A percentile compares a stretch with the other conserved stretches of the same genome.
These are phyloP conservation scores for Sclerurus mexicanus DNA, from an alignment of 2,113 vertebrate genomes.

Conservation along the genomic window DNA sequence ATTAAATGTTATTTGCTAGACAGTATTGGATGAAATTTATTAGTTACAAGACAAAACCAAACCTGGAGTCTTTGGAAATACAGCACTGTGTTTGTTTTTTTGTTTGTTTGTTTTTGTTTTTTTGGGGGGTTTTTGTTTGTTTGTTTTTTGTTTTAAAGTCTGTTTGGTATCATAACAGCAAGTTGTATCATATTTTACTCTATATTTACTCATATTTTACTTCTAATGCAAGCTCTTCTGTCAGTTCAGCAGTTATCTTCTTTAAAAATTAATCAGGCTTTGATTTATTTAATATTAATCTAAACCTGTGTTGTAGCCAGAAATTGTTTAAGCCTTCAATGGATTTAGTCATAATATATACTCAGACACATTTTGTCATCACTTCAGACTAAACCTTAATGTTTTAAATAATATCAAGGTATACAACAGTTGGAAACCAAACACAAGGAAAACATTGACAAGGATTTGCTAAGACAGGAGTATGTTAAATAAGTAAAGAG, in stretches of 20 bases:
- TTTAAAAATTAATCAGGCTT: neutral
- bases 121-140: no score
- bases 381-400: neutral
- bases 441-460: neutral
- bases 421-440: neutral
- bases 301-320: neutral
- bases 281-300: neutral
- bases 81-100: neutral
- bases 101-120: no score
- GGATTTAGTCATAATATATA: neutral
- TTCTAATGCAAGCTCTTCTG: neutral
- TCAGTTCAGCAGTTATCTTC: neutral
- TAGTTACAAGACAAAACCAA: neutral
- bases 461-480: neutral
- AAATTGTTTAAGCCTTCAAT: neutral
- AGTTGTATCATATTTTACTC: neutral
- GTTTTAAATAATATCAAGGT: neutral
- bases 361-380: neutral
- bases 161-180: neutral
- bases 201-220: no score
- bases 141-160: neutral
- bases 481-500: conserved; percentile 9
- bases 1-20: neutral
- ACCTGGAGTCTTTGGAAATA: neutral
- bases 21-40: rapidly evolving